Percentiles rank a stretch among this genome's conserved stretches.
Evolutionary conservation across 2,888 invertebrate genomes (phyloP).

Genomic region (Gibbula magus): DNA sequence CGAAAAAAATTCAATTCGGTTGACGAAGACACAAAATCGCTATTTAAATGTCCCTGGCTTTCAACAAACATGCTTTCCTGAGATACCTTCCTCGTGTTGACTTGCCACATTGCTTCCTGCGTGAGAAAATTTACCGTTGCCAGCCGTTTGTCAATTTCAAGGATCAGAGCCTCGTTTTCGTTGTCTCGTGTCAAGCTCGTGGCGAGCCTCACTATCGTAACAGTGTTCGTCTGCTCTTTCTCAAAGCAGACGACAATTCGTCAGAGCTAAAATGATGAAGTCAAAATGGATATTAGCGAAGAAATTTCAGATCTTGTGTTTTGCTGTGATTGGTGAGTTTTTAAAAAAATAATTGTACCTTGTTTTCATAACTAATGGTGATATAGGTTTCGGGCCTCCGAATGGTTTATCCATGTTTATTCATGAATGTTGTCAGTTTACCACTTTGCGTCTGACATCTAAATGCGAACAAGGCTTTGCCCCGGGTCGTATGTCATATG

Average conservation of each 20-base stretch:
- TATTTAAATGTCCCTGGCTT: conserved; percentile 21
- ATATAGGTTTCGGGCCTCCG: too few species aligned
- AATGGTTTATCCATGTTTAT: too few species aligned
- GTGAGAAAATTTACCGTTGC: conserved; percentile 29
- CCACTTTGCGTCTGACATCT: too few species aligned
- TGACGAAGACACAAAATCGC: conserved; percentile 7
- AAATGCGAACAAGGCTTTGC: too few species aligned
- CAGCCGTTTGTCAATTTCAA: conserved; percentile 24
- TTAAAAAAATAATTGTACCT: too few species aligned
- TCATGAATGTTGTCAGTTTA: too few species aligned
- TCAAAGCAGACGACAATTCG: conserved; percentile 2
- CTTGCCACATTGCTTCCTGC: conserved; percentile 21
- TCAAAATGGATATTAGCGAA: not conserved
- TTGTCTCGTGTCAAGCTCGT: conserved; percentile 9
- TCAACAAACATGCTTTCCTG: conserved; percentile 17
- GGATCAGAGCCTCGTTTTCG: conserved; percentile 14
- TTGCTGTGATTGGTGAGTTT: not conserved
- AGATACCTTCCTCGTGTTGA: conserved; percentile 2
- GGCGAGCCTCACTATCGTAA: not conserved
- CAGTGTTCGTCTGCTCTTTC: not conserved
- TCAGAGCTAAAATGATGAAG: not conserved
- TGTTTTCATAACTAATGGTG: too few species aligned
- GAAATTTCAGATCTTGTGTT: not conserved
- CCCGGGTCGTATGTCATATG: too few species aligned
- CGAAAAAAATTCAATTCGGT: not conserved